Conservation (phyloP, 2,888 invertebrate genomes). For the Cerceris rybyensis region DNA sequence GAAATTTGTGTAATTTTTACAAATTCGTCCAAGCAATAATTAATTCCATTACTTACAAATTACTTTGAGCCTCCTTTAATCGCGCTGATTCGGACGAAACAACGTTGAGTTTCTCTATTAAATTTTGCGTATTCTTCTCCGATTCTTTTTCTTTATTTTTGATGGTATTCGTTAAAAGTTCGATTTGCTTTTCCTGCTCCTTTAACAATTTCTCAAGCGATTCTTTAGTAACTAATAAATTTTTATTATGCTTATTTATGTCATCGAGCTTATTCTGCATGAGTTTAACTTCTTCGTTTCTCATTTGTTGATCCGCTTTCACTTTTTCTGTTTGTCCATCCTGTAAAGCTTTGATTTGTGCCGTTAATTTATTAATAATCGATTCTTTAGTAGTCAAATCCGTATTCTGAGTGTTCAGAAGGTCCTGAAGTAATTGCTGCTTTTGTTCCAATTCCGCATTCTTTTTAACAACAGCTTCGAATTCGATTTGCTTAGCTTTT, state of each 20-base stretch:
- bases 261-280: conserved; percentile 66
- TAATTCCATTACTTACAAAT: conserved; percentile 64
- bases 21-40: background rate
- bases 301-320: conserved; percentile 60
- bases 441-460: conserved; percentile 76
- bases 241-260: conserved; percentile 66
- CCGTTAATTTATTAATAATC: conserved; percentile 83
- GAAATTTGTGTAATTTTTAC: background rate
- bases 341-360: conserved; percentile 81
- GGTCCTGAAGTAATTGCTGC: conserved; percentile 77
- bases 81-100: conserved; percentile 63
- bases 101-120: conserved; percentile 71
- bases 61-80: conserved; percentile 70
- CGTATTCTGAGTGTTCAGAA: conserved; percentile 81
- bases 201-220: conserved; percentile 83
- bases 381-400: conserved; percentile 83
- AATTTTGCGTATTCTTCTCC: conserved; percentile 66
- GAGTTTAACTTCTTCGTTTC: conserved; percentile 71
- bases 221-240: conserved; percentile 80
- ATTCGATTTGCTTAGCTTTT: conserved; percentile 51
- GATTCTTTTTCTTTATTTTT: conserved; percentile 70
- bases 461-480: conserved; percentile 37
- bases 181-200: conserved; percentile 75
- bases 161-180: conserved; percentile 60
- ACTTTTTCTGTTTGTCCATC: conserved; percentile 80